Percentiles rank a stretch among this genome's conserved stretches.
Conservation (phyloP, 2,888 invertebrate species). For the Pollenia labialis region DNA sequence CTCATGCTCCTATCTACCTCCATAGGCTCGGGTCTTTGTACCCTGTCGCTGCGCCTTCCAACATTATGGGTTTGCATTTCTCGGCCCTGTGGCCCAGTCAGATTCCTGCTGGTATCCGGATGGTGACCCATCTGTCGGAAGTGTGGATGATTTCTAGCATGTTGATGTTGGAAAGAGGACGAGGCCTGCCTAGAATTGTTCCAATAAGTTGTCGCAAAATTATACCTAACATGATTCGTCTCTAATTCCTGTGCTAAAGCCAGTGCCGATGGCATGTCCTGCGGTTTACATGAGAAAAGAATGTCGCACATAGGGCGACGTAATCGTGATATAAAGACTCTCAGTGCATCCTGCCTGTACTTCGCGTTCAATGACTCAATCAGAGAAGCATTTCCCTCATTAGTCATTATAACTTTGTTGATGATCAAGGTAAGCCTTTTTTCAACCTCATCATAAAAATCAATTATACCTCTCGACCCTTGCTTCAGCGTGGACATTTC, state of each 20-base stretch:
- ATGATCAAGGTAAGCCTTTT: slow-evolving; percentile 16
- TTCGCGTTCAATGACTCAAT: background rate
- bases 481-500: background rate
- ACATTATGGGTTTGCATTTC: background rate
- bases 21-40: background rate
- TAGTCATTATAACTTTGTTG: background rate
- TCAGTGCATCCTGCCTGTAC: background rate
- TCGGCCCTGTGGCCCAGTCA: background rate
- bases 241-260: background rate
- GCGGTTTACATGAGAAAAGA: background rate
- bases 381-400: slow-evolving; percentile 1
- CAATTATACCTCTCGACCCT: background rate
- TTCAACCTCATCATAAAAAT: slow-evolving; percentile 10
- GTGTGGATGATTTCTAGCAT: too few species aligned
- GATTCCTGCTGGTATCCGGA: background rate
- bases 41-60: background rate
- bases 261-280: background rate
- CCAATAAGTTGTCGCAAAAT: background rate
- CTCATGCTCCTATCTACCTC: background rate
- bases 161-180: background rate
- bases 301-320: background rate
- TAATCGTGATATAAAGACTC: background rate
- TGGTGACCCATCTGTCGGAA: background rate
- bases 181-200: background rate
- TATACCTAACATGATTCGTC: background rate